Percentiles rank a stretch among this genome's conserved stretches.
Evolutionary conservation across 1,140 invertebrate species (phyloP).

Genomic region (Bombus superbus): DNA sequence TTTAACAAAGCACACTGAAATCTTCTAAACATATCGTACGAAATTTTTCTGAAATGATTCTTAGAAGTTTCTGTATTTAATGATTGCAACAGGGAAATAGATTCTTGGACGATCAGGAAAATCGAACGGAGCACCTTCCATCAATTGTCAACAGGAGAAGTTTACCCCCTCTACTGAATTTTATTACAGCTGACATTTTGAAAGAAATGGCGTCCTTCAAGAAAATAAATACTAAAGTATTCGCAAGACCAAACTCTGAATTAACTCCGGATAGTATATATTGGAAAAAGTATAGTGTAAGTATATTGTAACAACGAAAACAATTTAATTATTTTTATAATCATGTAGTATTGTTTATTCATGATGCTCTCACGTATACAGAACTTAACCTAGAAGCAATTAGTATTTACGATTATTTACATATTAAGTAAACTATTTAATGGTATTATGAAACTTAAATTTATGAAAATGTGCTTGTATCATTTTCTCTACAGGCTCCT

Average conservation of each 20-base stretch:
- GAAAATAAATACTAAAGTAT: slow-evolving; percentile 89
- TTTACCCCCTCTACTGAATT: slow-evolving; percentile 23
- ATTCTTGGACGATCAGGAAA: not conserved
- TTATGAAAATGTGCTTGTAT: slow-evolving; percentile 33
- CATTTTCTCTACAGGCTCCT: slow-evolving; percentile 85
- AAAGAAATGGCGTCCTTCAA: slow-evolving; percentile 86
- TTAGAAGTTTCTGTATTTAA: not conserved
- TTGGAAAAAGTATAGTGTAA: slow-evolving; percentile 93
- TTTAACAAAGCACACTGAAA: slow-evolving; percentile 35
- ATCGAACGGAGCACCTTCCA: slow-evolving; percentile 23
- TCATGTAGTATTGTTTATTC: not conserved
- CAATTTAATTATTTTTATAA: not conserved
- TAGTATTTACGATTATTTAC: not conserved
- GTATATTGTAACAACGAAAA: slow-evolving; percentile 63
- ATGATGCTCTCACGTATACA: slow-evolving; percentile 48
- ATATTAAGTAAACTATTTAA: not conserved
- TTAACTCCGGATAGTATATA: slow-evolving; percentile 90
- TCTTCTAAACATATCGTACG: slow-evolving; percentile 22
- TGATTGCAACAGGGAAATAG: not conserved
- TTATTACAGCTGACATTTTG: slow-evolving; percentile 56
- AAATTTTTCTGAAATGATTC: not conserved
- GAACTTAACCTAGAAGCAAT: slow-evolving; percentile 60
- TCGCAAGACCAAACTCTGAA: slow-evolving; percentile 86
- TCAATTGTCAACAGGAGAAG: slow-evolving; percentile 58
- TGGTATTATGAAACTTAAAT: not conserved